phyloP scores from a whole-genome alignment of 1,140 invertebrate species.

The Steinernema feltiae region DNA sequence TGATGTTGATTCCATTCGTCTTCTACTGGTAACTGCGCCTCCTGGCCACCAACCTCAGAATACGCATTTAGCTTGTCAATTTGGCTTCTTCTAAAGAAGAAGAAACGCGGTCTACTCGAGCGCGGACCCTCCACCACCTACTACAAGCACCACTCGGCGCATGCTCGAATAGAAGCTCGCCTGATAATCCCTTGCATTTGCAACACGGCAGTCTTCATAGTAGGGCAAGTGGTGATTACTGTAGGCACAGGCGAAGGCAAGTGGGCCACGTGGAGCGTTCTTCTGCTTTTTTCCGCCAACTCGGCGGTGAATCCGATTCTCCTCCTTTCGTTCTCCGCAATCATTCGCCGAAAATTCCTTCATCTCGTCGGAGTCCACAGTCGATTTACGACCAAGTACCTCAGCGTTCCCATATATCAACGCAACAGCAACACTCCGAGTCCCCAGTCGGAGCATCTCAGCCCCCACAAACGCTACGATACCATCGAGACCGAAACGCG shows the following conservation, averaged over 20 bases:
- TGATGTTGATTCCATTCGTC: constrained; percentile 46
- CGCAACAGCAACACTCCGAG: not conserved
- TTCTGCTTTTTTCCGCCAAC: constrained; percentile 45
- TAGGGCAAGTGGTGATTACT: constrained; percentile 50
- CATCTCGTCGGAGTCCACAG: not conserved
- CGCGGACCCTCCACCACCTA: not conserved
- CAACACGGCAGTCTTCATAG: constrained; percentile 48
- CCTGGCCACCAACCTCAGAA: constrained; percentile 13
- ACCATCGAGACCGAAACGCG: not conserved
- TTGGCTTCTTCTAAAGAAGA: constrained; percentile 24
- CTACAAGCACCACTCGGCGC: not conserved
- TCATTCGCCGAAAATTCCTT: constrained; percentile 23
- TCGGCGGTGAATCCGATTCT: constrained; percentile 51
- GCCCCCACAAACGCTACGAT: not conserved
- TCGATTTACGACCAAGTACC: not conserved
- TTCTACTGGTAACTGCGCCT: constrained; percentile 42
- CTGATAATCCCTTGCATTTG: constrained; percentile 50
- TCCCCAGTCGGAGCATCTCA: not conserved
- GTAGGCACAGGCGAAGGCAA: constrained; percentile 50
- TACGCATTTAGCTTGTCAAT: constrained; percentile 31
- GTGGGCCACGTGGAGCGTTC: constrained; percentile 50
- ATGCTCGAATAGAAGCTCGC: constrained; percentile 14
- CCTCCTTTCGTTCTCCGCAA: constrained; percentile 41
- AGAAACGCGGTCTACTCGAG: constrained; percentile 13
- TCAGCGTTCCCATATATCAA: not conserved